Base-by-base conservation (phyloP, 2,888 invertebrate species). In the Eristalinus sepulchralis region DNA sequence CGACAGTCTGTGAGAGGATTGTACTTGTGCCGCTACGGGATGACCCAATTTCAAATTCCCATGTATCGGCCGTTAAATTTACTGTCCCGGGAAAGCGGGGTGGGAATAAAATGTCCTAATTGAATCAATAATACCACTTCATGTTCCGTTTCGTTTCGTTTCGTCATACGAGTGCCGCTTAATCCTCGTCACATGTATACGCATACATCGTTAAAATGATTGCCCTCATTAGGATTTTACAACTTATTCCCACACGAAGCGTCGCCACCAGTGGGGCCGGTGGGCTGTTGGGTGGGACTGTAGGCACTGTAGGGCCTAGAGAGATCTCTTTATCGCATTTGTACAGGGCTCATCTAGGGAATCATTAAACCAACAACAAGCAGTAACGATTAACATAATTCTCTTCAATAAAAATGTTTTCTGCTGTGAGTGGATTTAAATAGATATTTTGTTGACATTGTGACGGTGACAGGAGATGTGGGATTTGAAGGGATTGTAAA, bases 321-420 rank as follows among this genome's bases (percentile, higher is more conserved):
- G 76, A 76, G 70, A 47, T 47, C 76, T 84, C 63, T 78, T 85
- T 85, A 85, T 85, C 85, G 77, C 73, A 82, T 85, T 85, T 82
- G 68, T 77, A 85, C 85, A 85, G 47, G 17, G 82, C 82, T 85
- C 82, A 82, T 77, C 82, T 78, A 24, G 53, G 36, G 67, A 67
- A 64, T 24, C 68, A 72, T 81, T 62, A 72, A 77, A 78, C 77
- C 67, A 62, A 55, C 62, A 83, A 72, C 66, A 72, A 77, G 81
- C 53, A 71, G 68, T 67, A 60, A 57, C 81, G 76, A 85, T 85
- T 81, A 85, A 72, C 81, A 85, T 85, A 85, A 85, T 81, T 72
- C 72, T 77, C 20, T 64, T 17, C 76, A 22, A 72, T 76, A 85
- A 77, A 76, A 85, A 81, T 22, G 39, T 63, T 55, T 64, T 34